These are phyloP conservation scores for Philaethria dido DNA, from an alignment of 2,888 invertebrate species.

Conservation along the genomic window DNA sequence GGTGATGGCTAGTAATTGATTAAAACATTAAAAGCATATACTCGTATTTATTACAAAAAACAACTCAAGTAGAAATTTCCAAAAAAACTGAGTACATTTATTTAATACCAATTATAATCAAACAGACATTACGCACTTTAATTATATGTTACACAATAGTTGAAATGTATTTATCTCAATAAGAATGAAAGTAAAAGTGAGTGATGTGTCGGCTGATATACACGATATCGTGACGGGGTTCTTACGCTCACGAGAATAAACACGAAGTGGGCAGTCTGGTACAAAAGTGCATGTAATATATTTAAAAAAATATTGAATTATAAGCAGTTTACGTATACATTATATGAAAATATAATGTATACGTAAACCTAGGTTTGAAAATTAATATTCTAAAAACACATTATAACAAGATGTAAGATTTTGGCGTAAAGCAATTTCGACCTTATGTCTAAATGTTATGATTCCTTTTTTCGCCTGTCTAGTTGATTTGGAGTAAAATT, in stretches of 20 bases:
- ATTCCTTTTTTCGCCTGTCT: no score
- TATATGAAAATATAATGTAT: no score
- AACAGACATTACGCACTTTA: conserved; percentile 11
- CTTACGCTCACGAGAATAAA: conserved; percentile 31
- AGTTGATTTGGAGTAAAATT: no score
- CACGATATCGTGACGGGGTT: conserved; percentile 42
- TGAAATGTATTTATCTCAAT: conserved; percentile 35
- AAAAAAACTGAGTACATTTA: not conserved
- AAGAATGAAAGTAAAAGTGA: conserved; percentile 42
- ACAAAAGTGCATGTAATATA: conserved; percentile 16
- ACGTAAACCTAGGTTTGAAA: no score
- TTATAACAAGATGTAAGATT: no score
- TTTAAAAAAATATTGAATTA: not conserved
- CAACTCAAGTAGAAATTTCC: not conserved
- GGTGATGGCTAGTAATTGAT: not conserved
- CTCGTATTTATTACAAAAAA: not conserved
- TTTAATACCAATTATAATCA: conserved; percentile 3
- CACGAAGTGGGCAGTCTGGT: conserved; percentile 37
- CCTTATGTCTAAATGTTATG: no score
- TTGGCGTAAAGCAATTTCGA: no score
- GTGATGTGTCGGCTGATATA: conserved; percentile 35
- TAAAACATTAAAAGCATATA: not conserved
- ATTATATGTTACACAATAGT: conserved; percentile 34
- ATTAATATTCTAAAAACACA: no score
- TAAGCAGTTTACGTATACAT: not conserved